Evolutionary conservation across 2,888 invertebrate genomes (phyloP), one percentile per base, ranked within the genome.

Genomic region (Conus canariensis): DNA sequence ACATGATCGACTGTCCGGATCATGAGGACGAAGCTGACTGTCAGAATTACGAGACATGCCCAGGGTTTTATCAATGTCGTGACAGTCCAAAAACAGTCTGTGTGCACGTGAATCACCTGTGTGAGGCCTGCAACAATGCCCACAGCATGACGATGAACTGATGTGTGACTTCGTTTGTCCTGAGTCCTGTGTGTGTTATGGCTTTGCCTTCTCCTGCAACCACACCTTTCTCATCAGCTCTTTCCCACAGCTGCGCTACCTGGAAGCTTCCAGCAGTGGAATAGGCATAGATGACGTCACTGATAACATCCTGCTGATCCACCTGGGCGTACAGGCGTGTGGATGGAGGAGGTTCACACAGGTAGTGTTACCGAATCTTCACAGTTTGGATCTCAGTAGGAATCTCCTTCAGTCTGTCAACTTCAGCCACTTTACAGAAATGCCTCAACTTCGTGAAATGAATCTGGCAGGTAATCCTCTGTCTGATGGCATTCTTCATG

Each of bases 61-160:
- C 67, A 0, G 88, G 88, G 22, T 85, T 85, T 19, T 91, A 91
- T 87, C 87, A 85, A 19, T 91, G 91, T 85, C 87, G 88, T 74
- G 77, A 85, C 45, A 30, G 87, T 58, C 22, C 12, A 5, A 83
- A 7, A 60, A 85, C 85, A 60, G 85, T 91, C 10, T 91, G 91
- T 64, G 87, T 91, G 30, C 89, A 90, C 85, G 67, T 70, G 6
- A 67, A 90, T n/a, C 88, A 91, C 82, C 58, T 91, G 59, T 91
- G 91, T 80, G 90, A 91, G 91, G 91, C 12, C 82, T 80, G 58
- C 83, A 74, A 60, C 91, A 91, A 45, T 91, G 91, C 59, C 91
- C 91, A 0, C 56, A 67, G 25, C 88, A 90, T 25, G 91, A 91
- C n/a, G 91, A 91, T 64, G 91, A 91, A 67, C 30, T 74, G 30